Conservation (phyloP, 2,888 invertebrate genomes). For the Altica lythri region DNA sequence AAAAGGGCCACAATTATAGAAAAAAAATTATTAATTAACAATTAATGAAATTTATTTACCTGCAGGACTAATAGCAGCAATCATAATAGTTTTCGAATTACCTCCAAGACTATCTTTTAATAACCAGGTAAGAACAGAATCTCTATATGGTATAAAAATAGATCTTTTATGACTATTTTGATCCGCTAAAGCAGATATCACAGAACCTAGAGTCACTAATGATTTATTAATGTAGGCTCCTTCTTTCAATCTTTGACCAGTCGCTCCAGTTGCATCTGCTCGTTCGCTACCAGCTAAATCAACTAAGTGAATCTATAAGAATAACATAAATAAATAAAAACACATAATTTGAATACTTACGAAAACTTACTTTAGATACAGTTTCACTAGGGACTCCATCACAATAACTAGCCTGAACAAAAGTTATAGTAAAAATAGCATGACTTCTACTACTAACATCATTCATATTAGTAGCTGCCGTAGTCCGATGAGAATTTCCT, state of each 20-base stretch:
- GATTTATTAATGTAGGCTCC: conserved; percentile 92
- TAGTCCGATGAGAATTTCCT: conserved; percentile 84
- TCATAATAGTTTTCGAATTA: conserved; percentile 91
- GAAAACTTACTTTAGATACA: conserved; percentile 72
- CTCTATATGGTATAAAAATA: conserved; percentile 84
- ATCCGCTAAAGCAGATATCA: conserved; percentile 82
- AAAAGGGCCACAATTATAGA: neutral
- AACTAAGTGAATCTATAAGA: conserved; percentile 71
- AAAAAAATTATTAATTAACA: neutral
- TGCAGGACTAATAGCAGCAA: conserved; percentile 72
- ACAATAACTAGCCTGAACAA: conserved; percentile 85
- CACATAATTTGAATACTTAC: too few species aligned
- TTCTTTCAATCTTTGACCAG: conserved; percentile 86
- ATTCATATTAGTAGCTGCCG: conserved; percentile 91
- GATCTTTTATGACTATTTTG: conserved; percentile 47
- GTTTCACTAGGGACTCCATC: conserved; percentile 89
- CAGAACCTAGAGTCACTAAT: conserved; percentile 83
- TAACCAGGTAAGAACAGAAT: conserved; percentile 87
- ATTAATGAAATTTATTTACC: conserved; percentile 40
- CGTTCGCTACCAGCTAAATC: conserved; percentile 90
- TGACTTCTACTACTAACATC: conserved; percentile 90
- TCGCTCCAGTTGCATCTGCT: conserved; percentile 87
- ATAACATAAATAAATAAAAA: neutral
- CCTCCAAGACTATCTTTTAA: conserved; percentile 87
- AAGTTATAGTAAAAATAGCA: conserved; percentile 89